Evolutionary conservation across 2,113 vertebrate genomes (phyloP), one percentile per base, ranked within the genome.

Genomic region (Pardalotus punctatus): DNA sequence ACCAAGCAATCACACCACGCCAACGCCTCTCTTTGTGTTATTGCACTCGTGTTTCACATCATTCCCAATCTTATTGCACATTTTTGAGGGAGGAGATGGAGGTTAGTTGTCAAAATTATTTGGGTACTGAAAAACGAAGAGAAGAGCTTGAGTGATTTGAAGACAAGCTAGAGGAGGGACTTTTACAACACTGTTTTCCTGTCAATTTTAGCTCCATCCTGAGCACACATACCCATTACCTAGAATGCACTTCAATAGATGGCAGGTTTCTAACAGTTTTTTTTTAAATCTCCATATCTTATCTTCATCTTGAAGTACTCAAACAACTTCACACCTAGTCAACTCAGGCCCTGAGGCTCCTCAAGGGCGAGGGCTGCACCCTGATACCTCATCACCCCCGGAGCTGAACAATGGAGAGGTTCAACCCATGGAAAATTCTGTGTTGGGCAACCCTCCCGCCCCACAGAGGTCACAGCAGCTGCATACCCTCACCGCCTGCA

Each of bases 241-340:
- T 96, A 93, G 93, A 94, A 78, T 64, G 80, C 93, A 56, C 69
- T 86, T 94, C 83, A 88, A n/a, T 28, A 70, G 76, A 62, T 38
- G 50, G 11, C 60, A 60, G 43, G 69, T 56, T 84, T 71, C 64
- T 92, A 88, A 48, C 1, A 66, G 38, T 22, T 48, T 31, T 73
- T 85, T 86, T 86, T 14, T 3, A 20, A 69, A 74, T 83, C 38
- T 74, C 79, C 51, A 0, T 94, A 94, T 93, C 95, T 96, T 95
- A 95, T 96, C 94, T 96, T 82, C 80, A 95, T 96, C 94, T 88
- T 56, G 31, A 86, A 86, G 64, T 67, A 83, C 36, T 92, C 62
- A 86, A 95, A 88, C 72, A 92, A 87, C 74, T 95, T 96, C 96
- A 96, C 93, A 96, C 91, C 77, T 88, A 88, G 93, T 83, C 95